Base-by-base conservation (phyloP, 2,113 vertebrate genomes). In the Morone saxatilis region DNA sequence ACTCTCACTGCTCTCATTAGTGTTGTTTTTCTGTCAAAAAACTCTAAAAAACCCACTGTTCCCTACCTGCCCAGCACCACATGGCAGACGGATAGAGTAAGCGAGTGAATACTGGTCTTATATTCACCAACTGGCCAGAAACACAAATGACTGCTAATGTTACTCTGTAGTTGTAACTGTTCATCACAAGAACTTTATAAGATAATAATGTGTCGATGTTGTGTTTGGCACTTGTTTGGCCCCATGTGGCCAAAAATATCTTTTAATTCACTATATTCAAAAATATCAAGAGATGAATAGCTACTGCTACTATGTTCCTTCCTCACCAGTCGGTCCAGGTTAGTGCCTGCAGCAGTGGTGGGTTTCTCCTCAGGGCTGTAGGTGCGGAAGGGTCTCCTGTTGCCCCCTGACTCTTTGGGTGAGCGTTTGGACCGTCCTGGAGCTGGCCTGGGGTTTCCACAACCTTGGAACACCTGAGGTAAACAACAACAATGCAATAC, bases 251-350 rank as follows among this genome's bases (percentile, higher is more conserved):
- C 57, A 60, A 31, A 60, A 57, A 7, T 22, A 22, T 16, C 31
- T 45, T 16, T 25, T 19, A 51, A 43, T 6, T 7, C 25, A 60
- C 17, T 38, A 50, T 3, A 41, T 47, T 50, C 14, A 47, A 36
- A 19, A 6, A 60, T 36, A 36, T 50, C 0, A 38, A 20, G 14
- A 12, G 19, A n/a, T 22, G 36, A 16, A 38, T 9, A 50, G 57
- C 25, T 38, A n/a, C 16, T 6, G 3, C 54, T 31, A 59, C 20
- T 57, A 3, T 60, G 12, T 76, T 13, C 73, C 20, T 10, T 10
- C 19, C 95, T 92, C 86, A 97, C 97, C 95, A 97, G 94, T 48
- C 95, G 87, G 88, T 96, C 96, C 91, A 97, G 89, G 90, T 97
- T 97, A 65, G 96, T 97, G 78, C 96, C 95, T 1, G 95, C 96